Evolutionary conservation across 1,140 invertebrate genomes (phyloP), one percentile per base, ranked within the genome.

Genomic region (Drosophila bifasciata): DNA sequence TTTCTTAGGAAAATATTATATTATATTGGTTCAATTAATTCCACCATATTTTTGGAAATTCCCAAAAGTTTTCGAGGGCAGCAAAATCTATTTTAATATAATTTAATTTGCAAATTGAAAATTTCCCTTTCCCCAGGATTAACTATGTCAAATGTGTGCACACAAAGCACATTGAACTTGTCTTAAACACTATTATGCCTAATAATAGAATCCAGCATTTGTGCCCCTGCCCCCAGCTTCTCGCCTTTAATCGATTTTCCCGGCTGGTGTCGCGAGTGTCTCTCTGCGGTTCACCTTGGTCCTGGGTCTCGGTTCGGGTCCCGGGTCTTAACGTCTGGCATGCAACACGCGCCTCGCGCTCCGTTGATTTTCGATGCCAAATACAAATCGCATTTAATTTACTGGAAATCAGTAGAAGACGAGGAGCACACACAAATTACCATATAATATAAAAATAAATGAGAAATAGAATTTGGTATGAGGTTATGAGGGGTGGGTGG

Each of bases 371-470:
- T 66, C 63, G 49, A 52, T 50, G 71, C 32, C 45, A 45, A 68
- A 52, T 61, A 69, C 63, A 75, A 86, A 88, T 88, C 83, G 75
- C 74, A 86, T 86, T 86, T 83, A 83, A 86, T 86, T 83, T 88
- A 88, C 83, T 78, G 84, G 67, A 88, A 83, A 88, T 76, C 73
- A 77, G 74, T 74, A 59, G 56, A 48, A 56, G 63, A 48, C 41
- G 36, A 23, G 32, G 62, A n/a, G n/a, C n/a, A n/a, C n/a, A 40
- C 48, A 41, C 32, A 72, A 80, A 81, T 76, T 76, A 50, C 43
- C 68, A 72, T 45, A 64, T 46, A 57, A 52, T 45, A 74, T 73
- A 66, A 58, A 74, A 74, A 51, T 57, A 74, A 74, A 74, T 66
- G 59, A 64, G 43, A 68, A 69, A 68, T 69, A 69, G 63, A 68